A percentile compares a stretch with the other conserved stretches of the same genome.
phyloP scores from a whole-genome alignment of 2,113 vertebrate genomes.

The Epinephelus moara region DNA sequence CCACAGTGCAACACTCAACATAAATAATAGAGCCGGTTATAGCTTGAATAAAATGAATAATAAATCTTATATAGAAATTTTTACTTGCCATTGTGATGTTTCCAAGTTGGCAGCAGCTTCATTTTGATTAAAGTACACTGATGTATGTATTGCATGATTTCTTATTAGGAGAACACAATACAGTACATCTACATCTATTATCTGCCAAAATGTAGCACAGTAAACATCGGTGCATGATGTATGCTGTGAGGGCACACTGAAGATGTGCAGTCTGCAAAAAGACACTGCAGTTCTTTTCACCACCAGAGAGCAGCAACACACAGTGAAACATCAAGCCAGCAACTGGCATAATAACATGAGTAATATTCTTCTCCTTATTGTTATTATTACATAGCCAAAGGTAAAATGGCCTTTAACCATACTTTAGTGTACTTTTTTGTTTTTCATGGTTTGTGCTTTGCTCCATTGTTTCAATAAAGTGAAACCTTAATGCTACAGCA shows the following conservation, averaged over 20 bases:
- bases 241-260: background rate
- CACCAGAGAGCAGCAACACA: constrained; percentile 43
- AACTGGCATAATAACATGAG: background rate
- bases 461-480: background rate
- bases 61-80: background rate
- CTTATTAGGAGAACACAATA: background rate
- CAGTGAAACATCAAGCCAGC: background rate
- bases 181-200: background rate
- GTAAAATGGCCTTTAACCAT: background rate
- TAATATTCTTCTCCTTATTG: background rate
- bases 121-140: background rate
- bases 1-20: too few relatives aligned
- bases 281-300: background rate
- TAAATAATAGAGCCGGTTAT: background rate
- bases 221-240: background rate
- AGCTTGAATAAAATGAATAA: background rate
- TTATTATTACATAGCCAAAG: background rate
- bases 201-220: background rate
- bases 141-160: background rate
- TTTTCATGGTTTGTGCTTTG: background rate
- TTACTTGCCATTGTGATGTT: background rate
- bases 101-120: background rate
- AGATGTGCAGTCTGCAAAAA: background rate
- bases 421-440: background rate
- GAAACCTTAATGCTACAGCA: background rate